Conservation (phyloP, 2,888 invertebrate genomes). For the Lordiphosa andalusiaca region DNA sequence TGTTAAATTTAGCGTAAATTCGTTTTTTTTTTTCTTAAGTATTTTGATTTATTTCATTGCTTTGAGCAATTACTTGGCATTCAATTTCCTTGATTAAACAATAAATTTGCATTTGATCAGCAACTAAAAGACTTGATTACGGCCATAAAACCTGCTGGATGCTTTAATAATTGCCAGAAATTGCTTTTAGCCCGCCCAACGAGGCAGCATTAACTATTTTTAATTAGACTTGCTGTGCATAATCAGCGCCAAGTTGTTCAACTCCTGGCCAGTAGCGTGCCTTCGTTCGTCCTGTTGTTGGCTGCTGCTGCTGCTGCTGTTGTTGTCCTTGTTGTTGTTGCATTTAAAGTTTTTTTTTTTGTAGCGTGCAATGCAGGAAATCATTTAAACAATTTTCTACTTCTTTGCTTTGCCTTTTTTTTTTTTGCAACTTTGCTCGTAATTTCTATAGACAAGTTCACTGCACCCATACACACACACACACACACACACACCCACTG, state of each 20-base stretch:
- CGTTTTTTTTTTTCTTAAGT: conserved; percentile 25
- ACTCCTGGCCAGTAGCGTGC: not conserved
- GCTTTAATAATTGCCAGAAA: conserved; percentile 36
- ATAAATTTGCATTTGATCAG: conserved; percentile 32
- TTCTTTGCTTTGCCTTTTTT: conserved; percentile 20
- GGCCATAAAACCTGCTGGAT: no score
- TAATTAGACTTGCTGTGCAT: conserved; percentile 63
- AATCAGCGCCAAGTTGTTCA: conserved; percentile 54
- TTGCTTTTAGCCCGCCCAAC: conserved; percentile 2
- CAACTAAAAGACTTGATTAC: conserved; percentile 1
- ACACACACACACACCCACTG: conserved; percentile 41
- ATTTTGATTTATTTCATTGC: conserved; percentile 65
- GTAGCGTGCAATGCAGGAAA: conserved; percentile 71
- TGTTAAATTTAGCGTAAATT: conserved; percentile 64
- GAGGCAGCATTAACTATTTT: conserved; percentile 57
- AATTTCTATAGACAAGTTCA: conserved; percentile 56
- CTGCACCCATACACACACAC: conserved; percentile 44
- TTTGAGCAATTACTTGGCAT: conserved; percentile 46
- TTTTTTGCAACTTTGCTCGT: conserved; percentile 22
- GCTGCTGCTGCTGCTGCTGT: no score
- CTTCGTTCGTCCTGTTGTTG: no score
- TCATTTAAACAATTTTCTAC: conserved; percentile 70
- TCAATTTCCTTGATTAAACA: conserved; percentile 35
- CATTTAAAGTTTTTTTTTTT: conserved; percentile 66
- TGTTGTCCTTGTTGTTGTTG: conserved; percentile 62